Conservation (phyloP, 2,797 vertebrate species). For the Pipistrellus pipistrellus region DNA sequence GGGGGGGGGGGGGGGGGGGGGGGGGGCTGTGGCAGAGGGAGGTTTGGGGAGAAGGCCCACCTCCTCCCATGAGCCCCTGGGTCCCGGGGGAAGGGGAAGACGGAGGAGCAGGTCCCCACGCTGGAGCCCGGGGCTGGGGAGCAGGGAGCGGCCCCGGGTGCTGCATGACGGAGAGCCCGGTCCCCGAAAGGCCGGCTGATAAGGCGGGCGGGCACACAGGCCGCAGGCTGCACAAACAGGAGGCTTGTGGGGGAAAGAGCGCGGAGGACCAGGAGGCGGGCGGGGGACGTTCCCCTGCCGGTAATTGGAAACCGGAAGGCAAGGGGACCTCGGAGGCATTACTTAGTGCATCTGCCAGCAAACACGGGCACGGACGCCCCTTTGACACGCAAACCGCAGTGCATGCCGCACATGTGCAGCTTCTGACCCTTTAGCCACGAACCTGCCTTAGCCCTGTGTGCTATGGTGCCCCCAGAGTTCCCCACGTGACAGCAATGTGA, state of each 20-base stretch:
- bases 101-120: not conserved
- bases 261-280: not conserved
- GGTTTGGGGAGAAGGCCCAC: not conserved
- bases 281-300: not conserved
- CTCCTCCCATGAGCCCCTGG: not conserved
- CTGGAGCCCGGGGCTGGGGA: not conserved
- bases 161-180: not conserved
- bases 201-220: not conserved
- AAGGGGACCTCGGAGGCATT: not conserved
- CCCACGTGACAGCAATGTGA: not conserved
- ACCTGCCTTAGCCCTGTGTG: too few species aligned
- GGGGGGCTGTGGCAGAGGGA: fast-evolving
- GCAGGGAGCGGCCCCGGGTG: not conserved
- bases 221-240: not conserved
- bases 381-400: fast-evolving
- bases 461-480: not conserved
- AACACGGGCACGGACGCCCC: too few species aligned
- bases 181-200: not conserved
- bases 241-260: not conserved
- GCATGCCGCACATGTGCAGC: fast-evolving
- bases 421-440: too few species aligned
- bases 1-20: fast-evolving
- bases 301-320: not conserved
- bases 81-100: not conserved
- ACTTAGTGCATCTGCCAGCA: too few species aligned